Evolutionary conservation across 2,113 vertebrate species (phyloP), one percentile per base, ranked within the genome.

Genomic region (Tyrannus savana): DNA sequence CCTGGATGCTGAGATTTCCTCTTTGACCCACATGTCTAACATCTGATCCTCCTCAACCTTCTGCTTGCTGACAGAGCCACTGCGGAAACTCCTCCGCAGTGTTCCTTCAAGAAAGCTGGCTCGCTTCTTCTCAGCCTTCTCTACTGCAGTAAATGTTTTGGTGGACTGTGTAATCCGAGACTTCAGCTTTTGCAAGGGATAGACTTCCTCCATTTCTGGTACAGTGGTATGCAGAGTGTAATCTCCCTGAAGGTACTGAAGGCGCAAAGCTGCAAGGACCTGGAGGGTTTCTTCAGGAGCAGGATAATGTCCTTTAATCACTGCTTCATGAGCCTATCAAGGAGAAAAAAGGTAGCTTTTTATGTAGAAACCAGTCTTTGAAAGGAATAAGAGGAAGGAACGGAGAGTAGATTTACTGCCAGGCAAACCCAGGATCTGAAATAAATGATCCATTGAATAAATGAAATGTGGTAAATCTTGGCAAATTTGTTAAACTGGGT

Each of bases 71-170:
- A 98, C 74, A 1, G 99, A 98, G 39, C 98, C 98, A 3, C 98
- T 98, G 62, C 99, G 97, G 97, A 99, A 99, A 97, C 99, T 99
- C 56, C 99, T 98, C 76, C 99, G 95, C 95, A 99, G 96, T 0
- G 99, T 99, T 33, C 99, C 99, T 96, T 99, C 99, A 88, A 99
- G 98, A 95, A 99, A 99, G 97, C 99, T 99, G 18, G 99, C 98
- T 47, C 99, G 98, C 78, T 99, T 99, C 96, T 98, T 98, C 94
- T 99, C 99, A 0, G 98, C 46, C 69, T 97, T 97, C 84, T 98
- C 98, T 5, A 95, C 24, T 0, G 98, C 97, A 7, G 98, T 93
- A 56, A 98, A 99, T 10, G 96, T 96, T 93, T 98, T 98, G 89
- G 99, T 98, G 0, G 99, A 99, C 90, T 99, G 99, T 28, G 98